Base-by-base conservation (phyloP, 2,888 invertebrate genomes). In the Laothoe populi region DNA sequence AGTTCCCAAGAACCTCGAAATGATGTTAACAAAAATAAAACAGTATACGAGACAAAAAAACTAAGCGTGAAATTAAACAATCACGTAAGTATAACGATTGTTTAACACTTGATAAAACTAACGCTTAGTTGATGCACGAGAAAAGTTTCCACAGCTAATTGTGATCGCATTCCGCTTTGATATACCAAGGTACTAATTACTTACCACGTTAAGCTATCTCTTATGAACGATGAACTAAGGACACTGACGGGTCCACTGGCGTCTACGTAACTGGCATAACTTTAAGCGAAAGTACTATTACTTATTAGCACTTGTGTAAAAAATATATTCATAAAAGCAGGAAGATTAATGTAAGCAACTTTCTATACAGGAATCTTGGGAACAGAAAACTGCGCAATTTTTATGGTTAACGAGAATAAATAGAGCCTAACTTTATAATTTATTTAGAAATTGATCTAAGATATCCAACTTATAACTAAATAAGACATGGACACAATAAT, bases 161-260 rank as follows among this genome's bases (percentile, higher is more conserved):
- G n/a, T 57, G 38, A 68, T 70, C 70, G 70, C 73, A 79, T 79
- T 72, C 74, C 74, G 58, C 57, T 44, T 44, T 49, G 61, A 64
- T 63, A 63, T 68, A 66, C 59, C 58, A 73, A 67, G 67, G 60
- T 49, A 66, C 66, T 79, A 80, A 82, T 79, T 75, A 73, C 74
- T 75, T 74, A 75, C 79, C 83, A 77, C 79, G 77, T 82, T 83
- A 69, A 70, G 70, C 72, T 78, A 80, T 81, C 68, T 31, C 11
- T 75, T 65, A 64, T 72, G 72, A 68, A 64, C 73, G 63, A 70
- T 74, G 72, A 76, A 81, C 84, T 75, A 83, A 70, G 72, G 78
- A 77, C 78, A 75, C 69, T 78, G 73, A 75, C 77, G 68, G 26
- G 42, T 53, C 10, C n/a, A 40, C 48, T 13, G 31, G 4, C 31